These are phyloP conservation scores for Indri indri DNA, from an alignment of 2,113 vertebrate genomes.

Conservation along the genomic window DNA sequence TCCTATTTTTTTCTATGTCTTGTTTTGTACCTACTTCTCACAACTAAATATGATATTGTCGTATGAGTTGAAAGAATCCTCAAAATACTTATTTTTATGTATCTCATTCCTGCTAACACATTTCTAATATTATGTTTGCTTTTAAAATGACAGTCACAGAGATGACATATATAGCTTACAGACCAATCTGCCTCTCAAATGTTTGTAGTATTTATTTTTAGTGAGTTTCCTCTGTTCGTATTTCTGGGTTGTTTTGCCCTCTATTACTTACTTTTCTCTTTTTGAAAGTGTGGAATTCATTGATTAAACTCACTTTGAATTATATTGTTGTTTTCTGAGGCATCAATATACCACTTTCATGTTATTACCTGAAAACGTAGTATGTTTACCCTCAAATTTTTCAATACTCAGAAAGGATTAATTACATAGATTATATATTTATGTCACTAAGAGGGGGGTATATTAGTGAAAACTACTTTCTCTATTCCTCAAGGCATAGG, in stretches of 20 bases:
- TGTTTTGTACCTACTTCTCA: background rate
- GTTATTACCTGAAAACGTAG: background rate
- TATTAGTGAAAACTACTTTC: background rate
- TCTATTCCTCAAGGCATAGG: background rate
- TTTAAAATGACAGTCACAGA: background rate
- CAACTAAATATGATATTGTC: background rate
- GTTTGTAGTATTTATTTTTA: background rate
- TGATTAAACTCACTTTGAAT: background rate
- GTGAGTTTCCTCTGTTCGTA: background rate
- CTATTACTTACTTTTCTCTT: background rate
- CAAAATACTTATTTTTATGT: background rate
- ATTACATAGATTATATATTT: background rate
- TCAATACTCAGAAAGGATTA: background rate
- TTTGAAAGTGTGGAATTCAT: background rate
- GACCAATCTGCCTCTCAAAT: background rate
- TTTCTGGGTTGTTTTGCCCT: background rate
- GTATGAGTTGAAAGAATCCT: background rate
- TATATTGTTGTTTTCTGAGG: background rate
- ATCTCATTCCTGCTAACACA: background rate
- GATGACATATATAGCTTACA: background rate
- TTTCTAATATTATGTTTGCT: background rate
- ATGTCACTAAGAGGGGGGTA: background rate
- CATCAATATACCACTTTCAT: background rate
- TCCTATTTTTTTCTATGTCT: background rate
- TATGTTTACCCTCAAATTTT: background rate